Percentiles rank a stretch among this genome's conserved stretches.
phyloP scores from a whole-genome alignment of 1,140 invertebrate species.

The Meloidogyne chitwoodi region DNA sequence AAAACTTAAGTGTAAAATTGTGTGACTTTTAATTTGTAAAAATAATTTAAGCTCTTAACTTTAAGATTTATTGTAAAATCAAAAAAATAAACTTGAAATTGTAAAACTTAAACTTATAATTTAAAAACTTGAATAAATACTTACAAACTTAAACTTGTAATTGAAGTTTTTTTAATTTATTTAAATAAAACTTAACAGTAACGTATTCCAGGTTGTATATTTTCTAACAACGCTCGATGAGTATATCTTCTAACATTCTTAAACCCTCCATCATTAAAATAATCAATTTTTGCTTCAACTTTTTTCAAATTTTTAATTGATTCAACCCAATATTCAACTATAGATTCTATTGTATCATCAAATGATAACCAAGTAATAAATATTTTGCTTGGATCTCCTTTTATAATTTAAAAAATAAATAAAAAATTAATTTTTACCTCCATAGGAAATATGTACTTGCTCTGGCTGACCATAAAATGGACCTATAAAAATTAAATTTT shows the following conservation, averaged over 20 bases:
- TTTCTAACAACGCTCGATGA: constrained; percentile 33
- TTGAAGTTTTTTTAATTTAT: too few relatives aligned
- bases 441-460: constrained; percentile 40
- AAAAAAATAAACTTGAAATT: too few relatives aligned
- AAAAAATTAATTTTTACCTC: constrained; percentile 19
- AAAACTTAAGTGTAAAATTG: too few relatives aligned
- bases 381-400: constrained; percentile 23
- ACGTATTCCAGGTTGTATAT: constrained; percentile 30
- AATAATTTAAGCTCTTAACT: too few relatives aligned
- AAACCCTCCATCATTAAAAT: constrained; percentile 33
- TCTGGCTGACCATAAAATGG: constrained; percentile 40
- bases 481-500: constrained; percentile 15
- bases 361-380: constrained; percentile 46
- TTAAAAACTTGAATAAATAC: too few relatives aligned
- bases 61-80: too few relatives aligned
- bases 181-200: constrained; percentile 28
- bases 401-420: neutral
- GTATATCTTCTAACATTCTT: constrained; percentile 28
- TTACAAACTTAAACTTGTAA: too few relatives aligned
- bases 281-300: constrained; percentile 23
- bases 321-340: constrained; percentile 30
- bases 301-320: constrained; percentile 10
- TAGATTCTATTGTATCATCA: constrained; percentile 34
- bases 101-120: too few relatives aligned
- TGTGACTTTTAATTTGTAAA: too few relatives aligned